Conservation (phyloP, 2,888 invertebrate species). For the Iselma pallidipennis region DNA sequence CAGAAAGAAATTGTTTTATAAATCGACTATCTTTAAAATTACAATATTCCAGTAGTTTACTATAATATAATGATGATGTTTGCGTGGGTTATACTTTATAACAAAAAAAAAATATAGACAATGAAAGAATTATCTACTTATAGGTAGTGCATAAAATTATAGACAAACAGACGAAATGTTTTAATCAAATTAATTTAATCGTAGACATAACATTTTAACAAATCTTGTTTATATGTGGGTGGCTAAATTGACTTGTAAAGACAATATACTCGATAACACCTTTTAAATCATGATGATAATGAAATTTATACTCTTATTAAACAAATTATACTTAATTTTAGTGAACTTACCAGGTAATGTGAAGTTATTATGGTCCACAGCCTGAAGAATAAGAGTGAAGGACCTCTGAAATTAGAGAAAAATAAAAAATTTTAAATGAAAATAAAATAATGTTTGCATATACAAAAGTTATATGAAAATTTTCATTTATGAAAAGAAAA, state of each 20-base stretch:
- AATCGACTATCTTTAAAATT: background rate
- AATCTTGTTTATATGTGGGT: no score
- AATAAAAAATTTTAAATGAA: slow-evolving; percentile 8
- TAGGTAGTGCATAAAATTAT: no score
- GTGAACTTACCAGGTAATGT: slow-evolving; percentile 70
- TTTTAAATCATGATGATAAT: slow-evolving; percentile 16
- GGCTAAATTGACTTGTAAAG: no score
- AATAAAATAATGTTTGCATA: background rate
- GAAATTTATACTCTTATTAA: slow-evolving; percentile 12
- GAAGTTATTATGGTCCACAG: slow-evolving; percentile 81
- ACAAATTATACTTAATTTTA: background rate
- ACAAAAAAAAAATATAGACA: background rate
- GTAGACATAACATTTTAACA: no score
- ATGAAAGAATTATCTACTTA: background rate
- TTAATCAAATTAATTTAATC: no score
- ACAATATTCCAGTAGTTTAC: background rate
- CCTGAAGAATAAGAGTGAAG: slow-evolving; percentile 90
- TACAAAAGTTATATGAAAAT: no score
- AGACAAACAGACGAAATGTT: no score
- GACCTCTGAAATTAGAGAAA: slow-evolving; percentile 74
- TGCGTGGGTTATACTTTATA: background rate
- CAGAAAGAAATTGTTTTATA: background rate
- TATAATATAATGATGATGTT: background rate
- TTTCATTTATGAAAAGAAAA: no score
- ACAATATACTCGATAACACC: no score